These are phyloP conservation scores for Caenorhabditis parvicauda DNA, from an alignment of 2,888 invertebrate genomes.

Conservation along the genomic window DNA sequence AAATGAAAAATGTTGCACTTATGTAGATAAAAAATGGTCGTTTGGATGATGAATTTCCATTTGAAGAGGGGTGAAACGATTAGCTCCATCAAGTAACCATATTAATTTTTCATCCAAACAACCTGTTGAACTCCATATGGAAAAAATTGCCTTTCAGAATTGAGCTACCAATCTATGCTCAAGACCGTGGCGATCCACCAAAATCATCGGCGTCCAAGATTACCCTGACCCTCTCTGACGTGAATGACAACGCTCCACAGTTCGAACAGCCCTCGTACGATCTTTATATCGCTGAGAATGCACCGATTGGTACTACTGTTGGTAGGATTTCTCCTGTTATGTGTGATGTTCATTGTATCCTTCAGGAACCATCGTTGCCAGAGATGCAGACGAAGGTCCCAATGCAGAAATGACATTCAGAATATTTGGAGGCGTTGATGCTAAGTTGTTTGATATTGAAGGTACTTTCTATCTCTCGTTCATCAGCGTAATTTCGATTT, in stretches of 20 bases:
- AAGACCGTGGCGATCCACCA: conserved; percentile 79
- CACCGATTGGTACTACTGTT: conserved; percentile 89
- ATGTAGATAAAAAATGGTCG: too few species aligned
- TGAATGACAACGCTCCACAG: conserved; percentile 72
- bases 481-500: conserved; percentile 67
- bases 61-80: too few species aligned
- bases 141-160: conserved; percentile 39
- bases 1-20: too few species aligned
- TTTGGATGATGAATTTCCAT: too few species aligned
- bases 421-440: conserved; percentile 84
- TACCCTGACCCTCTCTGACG: conserved; percentile 75
- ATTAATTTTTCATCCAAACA: too few species aligned
- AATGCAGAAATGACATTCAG: conserved; percentile 84
- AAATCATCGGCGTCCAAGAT: conserved; percentile 75
- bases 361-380: conserved; percentile 76
- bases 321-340: conserved; percentile 62
- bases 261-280: conserved; percentile 80
- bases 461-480: neutral
- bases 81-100: too few species aligned
- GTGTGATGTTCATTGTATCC: neutral
- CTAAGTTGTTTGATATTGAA: conserved; percentile 60
- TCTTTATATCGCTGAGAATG: conserved; percentile 88
- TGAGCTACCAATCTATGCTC: conserved; percentile 80
- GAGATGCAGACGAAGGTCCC: conserved; percentile 81
- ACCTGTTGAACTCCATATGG: too few species aligned